Evolutionary conservation across 2,888 invertebrate species (phyloP).

Genomic region (Conomelus anceps): DNA sequence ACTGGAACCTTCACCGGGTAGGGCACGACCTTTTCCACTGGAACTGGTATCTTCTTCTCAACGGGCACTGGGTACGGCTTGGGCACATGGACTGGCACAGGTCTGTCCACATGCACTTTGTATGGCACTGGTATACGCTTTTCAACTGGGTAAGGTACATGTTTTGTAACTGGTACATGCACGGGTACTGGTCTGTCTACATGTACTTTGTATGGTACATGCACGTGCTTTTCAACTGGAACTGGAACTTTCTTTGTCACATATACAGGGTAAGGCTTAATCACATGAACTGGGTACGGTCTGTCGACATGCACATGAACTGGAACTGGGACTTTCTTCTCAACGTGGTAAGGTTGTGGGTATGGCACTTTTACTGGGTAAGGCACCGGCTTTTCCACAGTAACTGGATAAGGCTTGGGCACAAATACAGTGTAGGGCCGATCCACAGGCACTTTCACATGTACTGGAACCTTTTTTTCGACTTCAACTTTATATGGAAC

Average conservation of each 20-base stretch:
- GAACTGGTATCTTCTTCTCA: conserved; percentile 5
- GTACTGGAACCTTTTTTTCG: conserved; percentile 33
- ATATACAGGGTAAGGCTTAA: conserved; percentile 68
- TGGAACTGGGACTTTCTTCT: conserved; percentile 45
- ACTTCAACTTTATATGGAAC: conserved; percentile 44
- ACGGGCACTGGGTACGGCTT: neutral
- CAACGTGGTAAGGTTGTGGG: conserved; percentile 40
- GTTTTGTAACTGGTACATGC: neutral
- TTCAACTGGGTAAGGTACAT: neutral
- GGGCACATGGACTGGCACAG: neutral
- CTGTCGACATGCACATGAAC: conserved; percentile 59
- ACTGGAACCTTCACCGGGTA: conserved; percentile 29
- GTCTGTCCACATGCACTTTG: neutral
- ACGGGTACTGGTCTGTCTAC: neutral
- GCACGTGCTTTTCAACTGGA: conserved; percentile 50
- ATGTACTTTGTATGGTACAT: neutral
- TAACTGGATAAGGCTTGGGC: conserved; percentile 42
- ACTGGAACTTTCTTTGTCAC: conserved; percentile 65
- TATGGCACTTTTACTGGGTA: conserved; percentile 48
- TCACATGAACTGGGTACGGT: conserved; percentile 54
- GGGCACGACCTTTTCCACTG: conserved; percentile 21
- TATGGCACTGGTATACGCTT: neutral
- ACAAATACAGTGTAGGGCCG: conserved; percentile 40
- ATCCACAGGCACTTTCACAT: conserved; percentile 41
- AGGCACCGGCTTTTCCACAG: conserved; percentile 44